Conservation (phyloP, 2,113 vertebrate genomes). For the Acrocephalus kingi region DNA sequence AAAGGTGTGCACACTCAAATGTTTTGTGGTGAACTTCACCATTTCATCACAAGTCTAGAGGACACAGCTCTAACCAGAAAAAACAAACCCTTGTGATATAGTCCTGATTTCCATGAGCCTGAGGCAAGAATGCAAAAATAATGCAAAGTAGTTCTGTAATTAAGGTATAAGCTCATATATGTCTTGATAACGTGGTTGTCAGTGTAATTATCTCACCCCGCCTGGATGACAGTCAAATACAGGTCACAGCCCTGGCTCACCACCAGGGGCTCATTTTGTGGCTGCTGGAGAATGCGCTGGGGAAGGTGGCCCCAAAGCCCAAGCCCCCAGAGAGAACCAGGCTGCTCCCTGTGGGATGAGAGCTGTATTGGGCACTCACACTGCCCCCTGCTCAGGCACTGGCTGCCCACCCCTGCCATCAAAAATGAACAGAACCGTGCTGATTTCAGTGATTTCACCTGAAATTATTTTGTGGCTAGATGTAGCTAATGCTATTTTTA, state of each 20-base stretch:
- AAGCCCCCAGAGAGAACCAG: background rate
- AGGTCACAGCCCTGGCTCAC: background rate
- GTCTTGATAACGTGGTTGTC: background rate
- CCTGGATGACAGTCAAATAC: background rate
- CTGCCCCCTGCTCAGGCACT: background rate
- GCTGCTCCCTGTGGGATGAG: fast-evolving
- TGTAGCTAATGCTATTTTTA: background rate
- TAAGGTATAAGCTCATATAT: background rate
- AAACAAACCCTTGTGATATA: background rate
- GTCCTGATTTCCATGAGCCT: background rate
- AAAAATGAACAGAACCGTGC: background rate
- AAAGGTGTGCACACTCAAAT: background rate
- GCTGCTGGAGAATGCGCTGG: fast-evolving
- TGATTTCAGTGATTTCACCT: background rate
- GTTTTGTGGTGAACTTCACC: background rate
- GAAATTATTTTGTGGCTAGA: background rate
- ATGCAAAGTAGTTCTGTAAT: background rate
- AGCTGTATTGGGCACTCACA: fast-evolving
- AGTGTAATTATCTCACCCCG: background rate
- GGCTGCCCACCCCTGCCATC: background rate
- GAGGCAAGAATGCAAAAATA: background rate
- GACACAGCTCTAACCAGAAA: background rate
- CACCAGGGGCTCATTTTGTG: background rate
- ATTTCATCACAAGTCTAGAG: background rate
- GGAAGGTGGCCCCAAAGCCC: background rate